A percentile compares a stretch with the other conserved stretches of the same genome.
phyloP scores from a whole-genome alignment of 1,140 invertebrate genomes.

The Cydia splendana region DNA sequence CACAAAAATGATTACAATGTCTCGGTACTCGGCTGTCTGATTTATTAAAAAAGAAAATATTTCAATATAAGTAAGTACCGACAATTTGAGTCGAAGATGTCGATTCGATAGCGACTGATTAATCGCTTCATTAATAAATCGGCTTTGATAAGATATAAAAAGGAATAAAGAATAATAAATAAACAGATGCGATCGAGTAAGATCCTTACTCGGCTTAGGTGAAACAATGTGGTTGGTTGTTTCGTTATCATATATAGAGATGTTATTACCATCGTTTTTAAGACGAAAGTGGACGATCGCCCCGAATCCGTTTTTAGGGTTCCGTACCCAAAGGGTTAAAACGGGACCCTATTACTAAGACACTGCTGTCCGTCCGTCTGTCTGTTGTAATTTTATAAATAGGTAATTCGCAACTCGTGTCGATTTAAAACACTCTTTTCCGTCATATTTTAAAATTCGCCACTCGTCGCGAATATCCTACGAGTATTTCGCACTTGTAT shows the following conservation, averaged over 20 bases:
- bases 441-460: too few species aligned
- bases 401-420: too few species aligned
- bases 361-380: too few species aligned
- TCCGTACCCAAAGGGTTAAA: too few species aligned
- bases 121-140: conserved; percentile 74
- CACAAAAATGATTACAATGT: not conserved
- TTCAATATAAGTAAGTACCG: conserved; percentile 8
- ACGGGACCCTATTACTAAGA: too few species aligned
- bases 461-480: too few species aligned
- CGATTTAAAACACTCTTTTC: too few species aligned
- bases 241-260: conserved; percentile 34
- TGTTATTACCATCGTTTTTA: conserved; percentile 38
- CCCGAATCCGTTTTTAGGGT: too few species aligned
- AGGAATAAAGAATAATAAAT: conserved; percentile 53
- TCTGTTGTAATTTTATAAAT: too few species aligned
- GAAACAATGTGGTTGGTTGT: conserved; percentile 44
- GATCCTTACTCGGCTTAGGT: conserved; percentile 18
- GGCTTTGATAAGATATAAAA: conserved; percentile 61
- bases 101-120: conserved; percentile 58
- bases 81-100: conserved; percentile 41
- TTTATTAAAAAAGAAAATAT: not conserved
- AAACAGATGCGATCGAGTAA: conserved; percentile 60
- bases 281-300: too few species aligned
- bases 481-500: too few species aligned
- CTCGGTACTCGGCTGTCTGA: not conserved